A percentile compares a stretch with the other conserved stretches of the same genome.
These are phyloP conservation scores for Aulostomus chinensis DNA, from an alignment of 2,797 vertebrate genomes.

Conservation along the genomic window DNA sequence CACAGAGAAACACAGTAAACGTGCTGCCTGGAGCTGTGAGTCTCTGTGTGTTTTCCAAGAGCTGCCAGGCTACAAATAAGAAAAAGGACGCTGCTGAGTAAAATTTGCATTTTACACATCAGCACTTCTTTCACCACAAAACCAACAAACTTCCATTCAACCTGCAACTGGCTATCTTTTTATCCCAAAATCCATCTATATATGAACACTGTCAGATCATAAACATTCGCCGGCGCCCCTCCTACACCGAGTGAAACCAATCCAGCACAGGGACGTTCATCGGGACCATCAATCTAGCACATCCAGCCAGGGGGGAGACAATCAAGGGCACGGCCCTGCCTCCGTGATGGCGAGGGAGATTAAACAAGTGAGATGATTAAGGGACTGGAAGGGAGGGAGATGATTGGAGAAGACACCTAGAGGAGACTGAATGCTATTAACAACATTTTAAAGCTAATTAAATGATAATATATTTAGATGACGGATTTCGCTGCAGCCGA, in stretches of 20 bases:
- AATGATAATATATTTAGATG: too few relatives aligned
- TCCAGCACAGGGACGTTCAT: constrained; percentile 30
- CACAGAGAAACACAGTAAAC: not conserved
- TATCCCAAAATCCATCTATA: constrained; percentile 11
- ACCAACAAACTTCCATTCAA: not conserved
- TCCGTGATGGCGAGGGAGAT: constrained; percentile 31
- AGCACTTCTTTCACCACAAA: not conserved
- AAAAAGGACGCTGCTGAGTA: not conserved
- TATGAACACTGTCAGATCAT: constrained; percentile 29
- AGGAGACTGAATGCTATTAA: too few relatives aligned
- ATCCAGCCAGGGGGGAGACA: constrained; percentile 18
- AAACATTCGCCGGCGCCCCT: not conserved
- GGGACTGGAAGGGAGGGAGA: not conserved
- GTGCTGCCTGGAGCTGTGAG: not conserved
- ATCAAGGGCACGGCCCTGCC: constrained; percentile 37
- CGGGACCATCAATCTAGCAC: constrained; percentile 43
- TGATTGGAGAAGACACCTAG: too few relatives aligned
- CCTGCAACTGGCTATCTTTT: not conserved
- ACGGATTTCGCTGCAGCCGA: too few relatives aligned
- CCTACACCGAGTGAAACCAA: constrained; percentile 6
- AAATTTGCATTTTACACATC: not conserved
- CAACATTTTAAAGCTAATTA: too few relatives aligned
- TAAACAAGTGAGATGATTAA: too few relatives aligned
- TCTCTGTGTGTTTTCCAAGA: not conserved
- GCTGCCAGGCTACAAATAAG: not conserved